phyloP scores from a whole-genome alignment of 2,888 invertebrate genomes.

The Cyclophora punctaria region DNA sequence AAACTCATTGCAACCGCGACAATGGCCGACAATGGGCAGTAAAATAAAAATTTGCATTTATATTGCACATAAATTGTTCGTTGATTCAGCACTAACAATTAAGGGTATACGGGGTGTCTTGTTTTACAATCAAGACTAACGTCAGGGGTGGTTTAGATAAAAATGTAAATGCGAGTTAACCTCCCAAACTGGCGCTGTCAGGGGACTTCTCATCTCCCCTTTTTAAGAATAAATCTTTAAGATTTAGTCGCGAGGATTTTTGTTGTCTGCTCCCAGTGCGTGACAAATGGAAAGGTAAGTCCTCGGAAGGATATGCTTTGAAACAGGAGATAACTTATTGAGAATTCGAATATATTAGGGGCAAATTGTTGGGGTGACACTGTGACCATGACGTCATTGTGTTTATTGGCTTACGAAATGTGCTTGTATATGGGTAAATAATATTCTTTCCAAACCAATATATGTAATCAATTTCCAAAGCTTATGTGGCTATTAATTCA shows the following conservation, averaged over 20 bases:
- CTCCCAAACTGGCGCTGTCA: conserved; percentile 15
- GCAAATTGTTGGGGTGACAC: too few species aligned
- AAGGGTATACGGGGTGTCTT: conserved; percentile 40
- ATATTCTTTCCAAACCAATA: too few species aligned
- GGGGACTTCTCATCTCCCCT: conserved; percentile 42
- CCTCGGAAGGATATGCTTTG: conserved; percentile 13
- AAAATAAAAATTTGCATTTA: conserved; percentile 50
- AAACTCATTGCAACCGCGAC: neutral
- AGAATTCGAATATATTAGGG: too few species aligned
- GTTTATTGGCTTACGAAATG: too few species aligned
- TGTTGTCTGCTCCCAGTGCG: conserved; percentile 10
- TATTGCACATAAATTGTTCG: conserved; percentile 55
- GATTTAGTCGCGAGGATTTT: conserved; percentile 36
- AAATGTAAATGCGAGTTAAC: conserved; percentile 39
- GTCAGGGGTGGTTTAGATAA: conserved; percentile 36
- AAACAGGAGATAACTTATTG: too few species aligned
- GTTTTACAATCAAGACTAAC: conserved; percentile 51
- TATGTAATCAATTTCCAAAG: too few species aligned
- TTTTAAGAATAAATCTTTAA: conserved; percentile 50
- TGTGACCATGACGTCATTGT: too few species aligned
- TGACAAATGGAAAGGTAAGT: conserved; percentile 19
- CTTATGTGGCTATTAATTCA: too few species aligned
- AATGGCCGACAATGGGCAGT: conserved; percentile 6
- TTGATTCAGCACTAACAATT: conserved; percentile 45
- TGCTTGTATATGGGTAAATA: too few species aligned